These are phyloP conservation scores for Tipula confusa DNA, from an alignment of 2,888 invertebrate genomes.

Conservation along the genomic window DNA sequence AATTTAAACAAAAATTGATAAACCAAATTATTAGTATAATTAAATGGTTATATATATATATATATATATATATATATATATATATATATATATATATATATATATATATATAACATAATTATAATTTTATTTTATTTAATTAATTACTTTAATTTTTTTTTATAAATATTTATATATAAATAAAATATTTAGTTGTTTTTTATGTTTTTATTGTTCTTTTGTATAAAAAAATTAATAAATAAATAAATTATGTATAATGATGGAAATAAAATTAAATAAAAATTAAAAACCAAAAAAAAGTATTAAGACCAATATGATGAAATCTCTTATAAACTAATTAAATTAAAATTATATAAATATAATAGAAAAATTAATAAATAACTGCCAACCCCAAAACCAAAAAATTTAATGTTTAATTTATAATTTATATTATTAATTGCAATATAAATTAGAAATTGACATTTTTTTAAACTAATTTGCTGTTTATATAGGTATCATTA, in stretches of 20 bases:
- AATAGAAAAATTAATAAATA: constrained; percentile 20
- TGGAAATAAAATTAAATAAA: neutral
- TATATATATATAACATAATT: no score
- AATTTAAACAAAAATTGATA: constrained; percentile 7
- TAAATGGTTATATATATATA: neutral
- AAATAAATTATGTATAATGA: neutral
- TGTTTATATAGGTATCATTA: neutral
- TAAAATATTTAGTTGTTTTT: neutral
- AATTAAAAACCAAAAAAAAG: neutral
- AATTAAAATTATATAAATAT: constrained; percentile 8
- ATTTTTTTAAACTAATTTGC: neutral
- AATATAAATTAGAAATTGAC: neutral
- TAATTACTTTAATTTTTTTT: neutral
- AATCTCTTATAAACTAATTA: constrained; percentile 12
- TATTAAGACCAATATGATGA: constrained; percentile 25
- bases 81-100: no score
- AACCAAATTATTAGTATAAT: neutral
- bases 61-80: no score
- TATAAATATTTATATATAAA: neutral
- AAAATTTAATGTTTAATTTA: neutral
- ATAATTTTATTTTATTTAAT: neutral
- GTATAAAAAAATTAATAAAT: constrained; percentile 1
- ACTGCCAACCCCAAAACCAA: constrained; percentile 16
- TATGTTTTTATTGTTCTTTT: constrained; percentile 7
- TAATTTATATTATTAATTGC: neutral